These are phyloP conservation scores for Nothobranchius furzeri DNA, from an alignment of 2,113 vertebrate species.

Conservation along the genomic window DNA sequence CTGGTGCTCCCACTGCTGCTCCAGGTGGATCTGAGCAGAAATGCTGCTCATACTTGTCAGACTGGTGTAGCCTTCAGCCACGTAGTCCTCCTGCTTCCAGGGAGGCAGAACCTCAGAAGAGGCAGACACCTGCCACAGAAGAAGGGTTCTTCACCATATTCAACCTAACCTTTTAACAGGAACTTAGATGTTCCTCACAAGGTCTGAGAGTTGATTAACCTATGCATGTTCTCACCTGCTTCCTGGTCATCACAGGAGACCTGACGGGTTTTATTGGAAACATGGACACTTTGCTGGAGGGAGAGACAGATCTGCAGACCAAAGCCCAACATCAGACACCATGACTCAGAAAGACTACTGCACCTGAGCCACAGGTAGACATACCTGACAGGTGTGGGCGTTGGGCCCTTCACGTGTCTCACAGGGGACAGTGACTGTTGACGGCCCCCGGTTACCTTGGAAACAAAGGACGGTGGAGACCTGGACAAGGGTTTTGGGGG, in stretches of 20 bases:
- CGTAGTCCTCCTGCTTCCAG: conserved; percentile 90
- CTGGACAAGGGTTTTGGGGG: conserved; percentile 91
- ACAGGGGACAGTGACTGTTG: conserved; percentile 97
- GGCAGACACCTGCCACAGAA: conserved; percentile 30
- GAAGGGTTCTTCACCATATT: neutral
- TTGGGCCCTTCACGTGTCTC: conserved; percentile 91
- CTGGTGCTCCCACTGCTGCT: conserved; percentile 85
- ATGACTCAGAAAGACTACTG: neutral
- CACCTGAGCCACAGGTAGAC: neutral
- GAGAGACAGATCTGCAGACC: conserved; percentile 86
- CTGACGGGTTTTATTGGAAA: conserved; percentile 93
- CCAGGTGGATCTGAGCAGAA: conserved; percentile 82
- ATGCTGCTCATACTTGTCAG: conserved; percentile 76
- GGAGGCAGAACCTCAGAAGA: conserved; percentile 88
- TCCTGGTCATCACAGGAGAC: conserved; percentile 87
- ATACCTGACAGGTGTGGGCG: conserved; percentile 94
- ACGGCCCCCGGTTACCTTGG: conserved; percentile 85
- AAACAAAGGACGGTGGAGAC: conserved; percentile 85
- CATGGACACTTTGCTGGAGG: conserved; percentile 86
- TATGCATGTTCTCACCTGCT: conserved; percentile 66
- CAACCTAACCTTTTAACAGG: too few species aligned
- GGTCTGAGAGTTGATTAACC: neutral
- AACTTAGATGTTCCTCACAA: too few species aligned
- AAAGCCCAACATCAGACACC: neutral
- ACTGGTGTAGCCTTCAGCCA: conserved; percentile 81